Conservation (phyloP, 2,888 invertebrate species). For the Trachelus iudaicus region DNA sequence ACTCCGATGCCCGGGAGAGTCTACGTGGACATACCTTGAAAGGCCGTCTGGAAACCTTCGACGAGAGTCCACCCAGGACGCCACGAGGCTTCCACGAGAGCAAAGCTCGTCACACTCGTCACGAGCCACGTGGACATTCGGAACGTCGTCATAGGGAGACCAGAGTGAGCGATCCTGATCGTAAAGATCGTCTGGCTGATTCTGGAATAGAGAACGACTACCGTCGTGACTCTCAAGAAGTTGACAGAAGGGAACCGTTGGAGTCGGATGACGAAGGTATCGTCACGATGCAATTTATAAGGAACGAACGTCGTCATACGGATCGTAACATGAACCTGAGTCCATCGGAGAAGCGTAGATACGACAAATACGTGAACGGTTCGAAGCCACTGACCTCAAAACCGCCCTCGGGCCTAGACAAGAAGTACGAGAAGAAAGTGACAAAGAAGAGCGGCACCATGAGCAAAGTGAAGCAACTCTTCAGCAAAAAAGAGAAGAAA, state of each 20-base stretch:
- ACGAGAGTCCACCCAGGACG: constrained; percentile 50
- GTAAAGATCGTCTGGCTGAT: constrained; percentile 76
- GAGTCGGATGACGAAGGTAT: constrained; percentile 80
- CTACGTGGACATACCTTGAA: constrained; percentile 36
- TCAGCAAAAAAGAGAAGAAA: constrained; percentile 78
- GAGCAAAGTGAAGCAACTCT: constrained; percentile 78
- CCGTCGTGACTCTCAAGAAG: constrained; percentile 73
- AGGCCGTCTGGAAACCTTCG: constrained; percentile 46
- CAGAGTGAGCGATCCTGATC: constrained; percentile 64
- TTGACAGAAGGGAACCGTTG: constrained; percentile 53
- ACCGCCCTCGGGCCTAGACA: constrained; percentile 55
- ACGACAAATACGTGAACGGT: constrained; percentile 49
- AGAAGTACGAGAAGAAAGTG: constrained; percentile 61
- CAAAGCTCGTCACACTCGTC: constrained; percentile 61
- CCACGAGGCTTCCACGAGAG: constrained; percentile 49
- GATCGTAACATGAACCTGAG: constrained; percentile 70
- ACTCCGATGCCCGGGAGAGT: constrained; percentile 55
- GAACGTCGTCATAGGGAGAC: constrained; percentile 55
- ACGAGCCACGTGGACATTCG: constrained; percentile 66
- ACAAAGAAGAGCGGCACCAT: constrained; percentile 60
- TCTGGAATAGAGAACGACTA: constrained; percentile 87
- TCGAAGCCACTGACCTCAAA: constrained; percentile 49
- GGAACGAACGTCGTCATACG: constrained; percentile 79
- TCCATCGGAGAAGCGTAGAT: constrained; percentile 54
- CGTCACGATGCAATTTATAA: constrained; percentile 76